Evolutionary conservation across 2,888 invertebrate genomes (phyloP), one percentile per base, ranked within the genome.

Genomic region (Alentia gelatinosa): DNA sequence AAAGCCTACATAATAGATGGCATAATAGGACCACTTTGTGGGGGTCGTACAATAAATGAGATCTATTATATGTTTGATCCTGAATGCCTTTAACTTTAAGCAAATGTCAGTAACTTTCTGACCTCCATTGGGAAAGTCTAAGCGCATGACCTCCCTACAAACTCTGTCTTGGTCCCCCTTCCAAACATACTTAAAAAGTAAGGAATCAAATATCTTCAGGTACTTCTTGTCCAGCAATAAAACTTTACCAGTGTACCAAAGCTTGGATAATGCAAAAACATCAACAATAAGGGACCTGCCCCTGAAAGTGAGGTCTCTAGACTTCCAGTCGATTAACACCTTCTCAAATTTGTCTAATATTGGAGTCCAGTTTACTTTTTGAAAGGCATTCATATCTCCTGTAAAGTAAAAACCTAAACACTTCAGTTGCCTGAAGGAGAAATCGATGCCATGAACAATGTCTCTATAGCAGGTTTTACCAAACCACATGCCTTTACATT

Each of bases 401-500:
- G 35, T 9, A 9, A 33, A 33, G 75, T 15, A 30, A 3, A 35
- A 5, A 3, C 35, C 75, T 35, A 30, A 75, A 75, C 7, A 33
- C 35, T 75, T 75, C 35, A 75, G 9, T 15, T 5, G 35, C 4
- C 33, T 35, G 35, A 7, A 33, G 5, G 5, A 12, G 9, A 75
- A 75, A 75, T 26, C 9, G 1, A 75, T 33, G 7, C 35, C 35
- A 35, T 75, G 75, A 33, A 75, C 33, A 9, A n/a, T 33, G 40
- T 68, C 74, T 33, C 3, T 89, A 35, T 68, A 35, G 33, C 12
- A 35, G 47, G n/a, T 74, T n/a, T 74, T 74, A 4, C 90, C 90
- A 7, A 90, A 40, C 74, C 74, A 90, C 90, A 90, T 75, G 12
- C 90, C 90, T 40, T 74, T n/a, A 0, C 68, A 50, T 84, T 90